Evolutionary conservation across 92 coral and sea anemone species (phyloP), one percentile per base, ranked within the genome.

Genomic region (Epizoanthus rinbou): DNA sequence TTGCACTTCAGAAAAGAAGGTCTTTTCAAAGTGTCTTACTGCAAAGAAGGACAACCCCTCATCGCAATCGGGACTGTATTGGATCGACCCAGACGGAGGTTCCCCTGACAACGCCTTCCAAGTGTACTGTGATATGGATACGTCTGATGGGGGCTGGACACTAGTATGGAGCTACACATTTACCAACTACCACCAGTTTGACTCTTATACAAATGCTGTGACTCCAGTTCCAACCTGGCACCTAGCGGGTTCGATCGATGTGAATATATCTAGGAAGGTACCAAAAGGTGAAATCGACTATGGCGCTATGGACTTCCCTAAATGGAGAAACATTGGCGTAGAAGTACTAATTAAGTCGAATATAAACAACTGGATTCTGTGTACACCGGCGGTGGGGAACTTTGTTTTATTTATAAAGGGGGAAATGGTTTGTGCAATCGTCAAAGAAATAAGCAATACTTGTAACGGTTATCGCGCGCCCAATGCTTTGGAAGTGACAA

Each of bases 181-280:
- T 75, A 82, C 83, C 0, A 53, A 79, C 45, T 90, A 83, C 85
- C 24, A 75, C 8, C 11, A 78, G 18, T 92, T 92, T 56, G 57
- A 41, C 64, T 60, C 62, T 17, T 16, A 17, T 14, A n/a, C 87
- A 25, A 92, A 92, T 64, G 93, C 90, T 4, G 89, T 90, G 0
- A 92, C 93, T n/a, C 97, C 97, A n/a, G 74, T 87, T 31, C 92
- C 97, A 0, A 78, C 64, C 53, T 91, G 95, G 95, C 86, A 86
- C 6, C 78, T 53, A 8, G n/a, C 14, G 8, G 84, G 73, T 6
- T 3, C 16, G 17, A 31, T 39, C 50, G 35, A 63, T 18, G 90
- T 82, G 1, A 79, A 73, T 6, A 59, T 83, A 63, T 90, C 92
- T 5, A 84, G 79, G 53, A 90, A 87, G n/a, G 88, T 85, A 18